Base-by-base conservation (phyloP, 2,113 vertebrate species). In the Corythornis vintsioides region DNA sequence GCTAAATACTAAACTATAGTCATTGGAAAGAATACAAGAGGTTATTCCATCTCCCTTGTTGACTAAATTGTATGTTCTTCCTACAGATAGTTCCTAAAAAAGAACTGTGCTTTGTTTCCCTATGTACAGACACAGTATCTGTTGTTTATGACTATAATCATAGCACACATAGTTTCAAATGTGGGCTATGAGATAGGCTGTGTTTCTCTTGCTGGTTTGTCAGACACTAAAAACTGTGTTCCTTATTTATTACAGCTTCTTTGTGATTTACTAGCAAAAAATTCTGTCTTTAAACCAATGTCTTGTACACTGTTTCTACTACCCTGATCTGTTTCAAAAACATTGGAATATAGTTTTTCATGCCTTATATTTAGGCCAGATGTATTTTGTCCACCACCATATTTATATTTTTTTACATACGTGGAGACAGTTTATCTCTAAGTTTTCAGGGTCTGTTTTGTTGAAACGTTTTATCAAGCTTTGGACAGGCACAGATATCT, bases 41-140 rank as follows among this genome's bases (percentile, higher is more conserved):
- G 88, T 96, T 97, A 94, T 97, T 97, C 91, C 94, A 91, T 92
- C 57, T 91, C 78, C 25, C 76, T 96, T 96, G 95, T 97, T 97
- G 95, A 97, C 96, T 96, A 85, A 95, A 94, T 93, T 95, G 92
- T 87, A 94, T 96, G 95, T 96, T 97, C 97, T 97, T 97, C 97
- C 98, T 98, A 97, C 98, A 96, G 97, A 96, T 61, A 97, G 93
- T 86, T 97, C 87, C 89, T 96, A 86, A 97, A 96, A 98, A 95
- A 97, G 96, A 85, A 85, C 91, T 28, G 73, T 95, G 97, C 97
- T 97, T 96, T 97, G 94, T 94, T 94, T 92, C 86, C 59, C 82
- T 89, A n/a, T 1, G 3, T 47, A 48, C 91, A 65, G 87, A 98
- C 97, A 97, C 92, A 97, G 95, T 93, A 56, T 29, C 94, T 95